phyloP scores from a whole-genome alignment of 30 jellyfish, hydroid and myxozoan genomes.

The Sanderia malayensis region DNA sequence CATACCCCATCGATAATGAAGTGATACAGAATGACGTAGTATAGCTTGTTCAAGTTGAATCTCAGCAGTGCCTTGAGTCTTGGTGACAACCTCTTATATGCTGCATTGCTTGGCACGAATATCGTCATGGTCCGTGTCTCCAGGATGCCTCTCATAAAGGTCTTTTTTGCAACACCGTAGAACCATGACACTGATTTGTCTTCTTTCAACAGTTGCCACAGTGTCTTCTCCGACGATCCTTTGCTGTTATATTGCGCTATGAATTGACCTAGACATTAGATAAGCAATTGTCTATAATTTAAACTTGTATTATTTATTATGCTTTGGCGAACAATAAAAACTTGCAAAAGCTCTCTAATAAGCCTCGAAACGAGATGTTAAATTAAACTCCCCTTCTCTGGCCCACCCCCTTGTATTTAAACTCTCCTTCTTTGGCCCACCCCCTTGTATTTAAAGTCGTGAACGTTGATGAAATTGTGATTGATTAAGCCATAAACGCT shows the following conservation, averaged over 20 bases:
- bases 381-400: too few species aligned
- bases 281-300: too few species aligned
- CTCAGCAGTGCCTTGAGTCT: neutral
- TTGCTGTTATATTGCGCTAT: neutral
- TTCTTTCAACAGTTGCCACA: slow-evolving; percentile 18
- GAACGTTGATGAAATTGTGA: too few species aligned
- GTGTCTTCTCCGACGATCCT: slow-evolving; percentile 1
- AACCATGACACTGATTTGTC: slow-evolving; percentile 12
- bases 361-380: too few species aligned
- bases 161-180: neutral
- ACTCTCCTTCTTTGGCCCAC: too few species aligned
- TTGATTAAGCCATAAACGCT: too few species aligned
- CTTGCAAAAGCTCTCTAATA: too few species aligned
- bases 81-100: neutral
- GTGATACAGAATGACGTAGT: slow-evolving; percentile 14
- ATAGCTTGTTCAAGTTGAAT: slow-evolving; percentile 3
- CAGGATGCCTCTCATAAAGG: neutral
- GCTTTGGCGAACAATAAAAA: too few species aligned
- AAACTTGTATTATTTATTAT: too few species aligned
- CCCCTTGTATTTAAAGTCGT: too few species aligned
- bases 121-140: slow-evolving; percentile 5
- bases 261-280: slow-evolving; percentile 1
- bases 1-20: neutral
- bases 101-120: slow-evolving; percentile 21
- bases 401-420: too few species aligned